Base-by-base conservation (phyloP, 1,140 invertebrate genomes). In the Chironomus tepperi region DNA sequence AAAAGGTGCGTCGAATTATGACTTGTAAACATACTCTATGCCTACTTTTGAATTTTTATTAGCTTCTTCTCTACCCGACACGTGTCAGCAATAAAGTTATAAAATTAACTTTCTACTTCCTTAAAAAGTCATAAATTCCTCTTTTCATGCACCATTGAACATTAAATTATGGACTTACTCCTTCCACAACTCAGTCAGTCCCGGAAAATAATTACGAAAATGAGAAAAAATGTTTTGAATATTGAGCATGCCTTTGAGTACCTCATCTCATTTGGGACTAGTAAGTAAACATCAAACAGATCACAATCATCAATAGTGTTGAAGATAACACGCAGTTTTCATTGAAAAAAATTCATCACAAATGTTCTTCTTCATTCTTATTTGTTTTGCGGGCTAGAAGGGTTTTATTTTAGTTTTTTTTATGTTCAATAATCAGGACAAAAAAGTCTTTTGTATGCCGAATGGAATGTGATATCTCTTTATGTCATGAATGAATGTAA, bases 201-300 rank as follows among this genome's bases (percentile, higher is more conserved):
- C 8, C 8, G 15, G 8, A 67, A 67, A 67, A 67, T 67, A 19
- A 67, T 15, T 7, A 67, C 8, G 16, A 67, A 67, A 19, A 67
- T 8, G 64, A 47, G 15, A 47, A 47, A 43, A 47, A 47, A 47
- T 34, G 24, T 34, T 34, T 34, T 34, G 24, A 34, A 34, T 34
- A 34, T 34, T 34, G 24, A 34, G 5, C 24, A 34, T 34, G 24
- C 24, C n/a, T 34, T 34, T 34, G 24, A 34, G 24, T 34, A 34
- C 24, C 24, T 47, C 43, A 47, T 47, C 43, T 47, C 43, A 47
- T 47, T 47, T 47, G 43, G 43, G 43, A 47, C 8, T 47, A 9
- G 43, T 47, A 9, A 47, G 43, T 47, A 47, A 67, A 18, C 64
- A 67, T 67, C 64, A 67, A 67, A 67, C 8, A 67, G 64, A 67